These are phyloP conservation scores for Deilephila porcellus DNA, from an alignment of 2,888 invertebrate genomes.

Conservation along the genomic window DNA sequence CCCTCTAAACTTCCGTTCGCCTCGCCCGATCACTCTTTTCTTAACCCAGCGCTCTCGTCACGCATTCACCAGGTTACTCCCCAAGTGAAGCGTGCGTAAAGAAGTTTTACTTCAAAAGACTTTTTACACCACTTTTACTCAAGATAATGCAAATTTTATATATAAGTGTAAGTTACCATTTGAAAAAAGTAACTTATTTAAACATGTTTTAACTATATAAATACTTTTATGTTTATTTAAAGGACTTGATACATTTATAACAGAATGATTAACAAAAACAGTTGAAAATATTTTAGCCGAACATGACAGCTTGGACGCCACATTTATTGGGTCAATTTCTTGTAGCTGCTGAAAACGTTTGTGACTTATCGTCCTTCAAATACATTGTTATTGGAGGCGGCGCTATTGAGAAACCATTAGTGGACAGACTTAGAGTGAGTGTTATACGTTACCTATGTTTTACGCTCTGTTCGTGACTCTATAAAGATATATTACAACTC, in stretches of 20 bases:
- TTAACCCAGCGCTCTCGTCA: no score
- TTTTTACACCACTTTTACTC: no score
- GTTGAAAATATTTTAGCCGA: slow-evolving; percentile 56
- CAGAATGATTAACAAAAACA: slow-evolving; percentile 28
- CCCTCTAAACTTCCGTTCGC: no score
- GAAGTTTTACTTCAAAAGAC: no score
- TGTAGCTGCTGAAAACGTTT: slow-evolving; percentile 56
- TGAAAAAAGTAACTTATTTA: neutral
- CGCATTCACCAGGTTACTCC: no score
- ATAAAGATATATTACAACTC: slow-evolving; percentile 28
- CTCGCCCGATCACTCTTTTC: no score
- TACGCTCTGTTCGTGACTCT: slow-evolving; percentile 32
- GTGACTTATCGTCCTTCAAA: slow-evolving; percentile 66
- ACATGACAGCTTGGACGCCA: slow-evolving; percentile 61
- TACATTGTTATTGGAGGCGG: slow-evolving; percentile 61
- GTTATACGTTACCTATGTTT: slow-evolving; percentile 37
- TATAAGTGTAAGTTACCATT: neutral
- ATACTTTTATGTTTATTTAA: neutral
- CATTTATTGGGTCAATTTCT: slow-evolving; percentile 62
- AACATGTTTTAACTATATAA: neutral
- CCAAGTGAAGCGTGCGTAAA: no score
- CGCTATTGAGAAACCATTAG: slow-evolving; percentile 57
- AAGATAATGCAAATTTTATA: neutral
- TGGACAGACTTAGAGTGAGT: slow-evolving; percentile 62
- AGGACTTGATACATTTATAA: neutral